A percentile compares a stretch with the other conserved stretches of the same genome.
Evolutionary conservation across 2,113 vertebrate genomes (phyloP).

Genomic region (Chascanopsetta lugubris): DNA sequence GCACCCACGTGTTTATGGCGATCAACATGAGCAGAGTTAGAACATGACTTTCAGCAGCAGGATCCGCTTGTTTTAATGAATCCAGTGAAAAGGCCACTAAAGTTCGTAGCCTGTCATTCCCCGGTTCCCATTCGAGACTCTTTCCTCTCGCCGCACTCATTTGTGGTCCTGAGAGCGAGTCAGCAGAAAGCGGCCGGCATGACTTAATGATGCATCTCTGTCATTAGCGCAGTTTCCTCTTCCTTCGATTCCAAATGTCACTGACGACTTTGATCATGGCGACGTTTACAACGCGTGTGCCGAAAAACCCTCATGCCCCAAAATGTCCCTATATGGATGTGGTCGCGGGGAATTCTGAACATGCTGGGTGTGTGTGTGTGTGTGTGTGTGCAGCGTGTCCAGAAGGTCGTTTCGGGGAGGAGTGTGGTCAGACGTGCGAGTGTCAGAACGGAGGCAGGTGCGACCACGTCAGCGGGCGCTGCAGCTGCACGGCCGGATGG

Average conservation of each 20-base stretch:
- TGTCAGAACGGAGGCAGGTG: constrained; percentile 73
- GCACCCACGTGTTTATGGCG: constrained; percentile 66
- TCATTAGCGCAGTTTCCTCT: constrained; percentile 67
- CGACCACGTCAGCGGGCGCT: constrained; percentile 61
- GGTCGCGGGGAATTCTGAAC: constrained; percentile 1
- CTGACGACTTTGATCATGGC: constrained; percentile 55
- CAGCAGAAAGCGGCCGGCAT: constrained; percentile 70
- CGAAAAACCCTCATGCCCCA: constrained; percentile 25
- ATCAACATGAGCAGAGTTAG: constrained; percentile 53
- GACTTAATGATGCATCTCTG: constrained; percentile 72
- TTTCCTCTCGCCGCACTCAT: constrained; percentile 62
- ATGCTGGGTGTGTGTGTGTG: constrained; percentile 21
- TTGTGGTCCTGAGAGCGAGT: constrained; percentile 67
- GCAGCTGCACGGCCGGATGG: constrained; percentile 64
- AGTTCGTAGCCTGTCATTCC: constrained; percentile 72
- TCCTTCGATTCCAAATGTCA: constrained; percentile 56
- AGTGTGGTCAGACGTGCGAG: constrained; percentile 66
- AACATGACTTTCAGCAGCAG: constrained; percentile 51
- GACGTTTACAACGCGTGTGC: constrained; percentile 46
- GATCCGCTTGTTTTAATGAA: constrained; percentile 73
- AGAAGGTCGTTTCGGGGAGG: constrained; percentile 57
- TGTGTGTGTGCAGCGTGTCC: constrained; percentile 67
- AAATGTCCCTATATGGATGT: constrained; percentile 14
- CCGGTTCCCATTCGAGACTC: constrained; percentile 63
- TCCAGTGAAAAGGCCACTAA: constrained; percentile 72